Base-by-base conservation (phyloP, 2,113 vertebrate genomes). In the Rissa tridactyla region DNA sequence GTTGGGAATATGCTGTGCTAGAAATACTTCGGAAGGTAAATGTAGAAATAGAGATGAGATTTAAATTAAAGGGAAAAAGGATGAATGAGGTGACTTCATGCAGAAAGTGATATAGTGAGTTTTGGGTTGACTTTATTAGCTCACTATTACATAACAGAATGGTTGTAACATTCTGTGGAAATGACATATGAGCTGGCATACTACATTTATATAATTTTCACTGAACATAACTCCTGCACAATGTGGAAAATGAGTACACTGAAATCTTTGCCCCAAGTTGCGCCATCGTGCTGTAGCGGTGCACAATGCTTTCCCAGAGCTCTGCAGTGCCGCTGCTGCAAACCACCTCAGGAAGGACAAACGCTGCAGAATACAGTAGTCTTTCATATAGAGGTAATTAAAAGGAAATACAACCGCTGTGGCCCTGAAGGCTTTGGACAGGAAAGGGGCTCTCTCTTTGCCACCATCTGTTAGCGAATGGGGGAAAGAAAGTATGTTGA, bases 91-190 rank as follows among this genome's bases (percentile, higher is more conserved):
- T 97, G 95, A 92, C 88, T 92, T 93, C 61, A 85, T 38, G 66
- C 49, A 93, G 90, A 86, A 91, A 84, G 79, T 97, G 96, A 96
- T 96, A 92, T 92, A 97, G 92, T 96, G 90, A 94, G 92, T 72
- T 96, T 96, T 88, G 86, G 96, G 92, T 85, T 93, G 89, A 95
- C 91, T 96, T 97, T 97, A 97, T 97, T 97, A 97, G 92, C 90
- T 97, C 94, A 88, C 95, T 96, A 92, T 97, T 97, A 97, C 92
- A 92, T 94, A 97, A 97, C 80, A 95, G 92, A 97, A 96, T 69
- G 64, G 88, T 96, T 96, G 92, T 96, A 97, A 88, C 70, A 5
- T 97, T 92, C 92, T 96, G 91, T 91, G 91, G 96, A 97, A 95
- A 97, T 96, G 96, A 97, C 82, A 95, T 96, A 97, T 2, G 78